Conservation (phyloP, 2,888 invertebrate genomes). For the Molorchus minor region DNA sequence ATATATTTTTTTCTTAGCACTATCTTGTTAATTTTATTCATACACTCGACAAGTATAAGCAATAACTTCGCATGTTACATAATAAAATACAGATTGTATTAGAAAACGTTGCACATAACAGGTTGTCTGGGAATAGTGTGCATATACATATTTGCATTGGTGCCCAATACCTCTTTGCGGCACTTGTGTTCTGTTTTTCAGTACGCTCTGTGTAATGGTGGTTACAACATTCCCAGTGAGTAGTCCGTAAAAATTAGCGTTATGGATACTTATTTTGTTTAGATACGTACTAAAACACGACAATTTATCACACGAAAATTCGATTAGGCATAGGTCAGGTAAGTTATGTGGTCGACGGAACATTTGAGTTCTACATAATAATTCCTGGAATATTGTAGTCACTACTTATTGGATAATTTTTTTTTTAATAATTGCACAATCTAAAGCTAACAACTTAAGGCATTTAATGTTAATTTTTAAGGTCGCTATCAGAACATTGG, state of each 20-base stretch:
- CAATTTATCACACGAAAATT: neutral
- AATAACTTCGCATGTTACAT: slow-evolving; percentile 13
- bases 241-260: neutral
- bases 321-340: neutral
- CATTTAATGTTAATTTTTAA: slow-evolving; percentile 21
- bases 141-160: too few species aligned
- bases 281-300: too few species aligned
- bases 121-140: too few species aligned
- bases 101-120: too few species aligned
- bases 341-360: neutral
- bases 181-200: too few species aligned
- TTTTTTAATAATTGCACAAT: slow-evolving; percentile 13
- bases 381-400: slow-evolving; percentile 8
- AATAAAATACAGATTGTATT: too few species aligned
- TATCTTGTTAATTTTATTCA: slow-evolving; percentile 12
- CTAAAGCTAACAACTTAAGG: slow-evolving; percentile 19
- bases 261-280: too few species aligned
- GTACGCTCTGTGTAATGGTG: too few species aligned
- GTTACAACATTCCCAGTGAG: slow-evolving; percentile 5
- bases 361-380: neutral
- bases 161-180: too few species aligned
- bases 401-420: slow-evolving; percentile 6
- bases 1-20: slow-evolving; percentile 21
- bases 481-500: too few species aligned
- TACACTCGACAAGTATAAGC: slow-evolving; percentile 14